These are phyloP conservation scores for Cladorhizidae sp. DNA, from an alignment of 37 sponge, comb jelly and placozoan genomes.

Conservation along the genomic window DNA sequence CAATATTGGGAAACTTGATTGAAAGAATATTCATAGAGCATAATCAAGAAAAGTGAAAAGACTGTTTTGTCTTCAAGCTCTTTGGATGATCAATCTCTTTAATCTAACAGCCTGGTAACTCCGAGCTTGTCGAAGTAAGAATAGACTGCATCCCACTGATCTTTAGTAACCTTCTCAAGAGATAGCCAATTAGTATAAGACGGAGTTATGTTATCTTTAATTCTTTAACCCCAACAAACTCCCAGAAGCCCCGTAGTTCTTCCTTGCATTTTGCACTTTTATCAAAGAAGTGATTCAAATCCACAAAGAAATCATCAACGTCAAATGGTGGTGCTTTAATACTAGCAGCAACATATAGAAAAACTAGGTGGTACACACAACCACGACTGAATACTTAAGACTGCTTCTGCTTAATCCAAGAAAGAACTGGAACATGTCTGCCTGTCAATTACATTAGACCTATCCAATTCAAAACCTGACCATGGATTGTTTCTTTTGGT, in stretches of 20 bases:
- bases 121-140: slow-evolving; percentile 39
- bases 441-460: slow-evolving; percentile 39
- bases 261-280: slow-evolving; percentile 35
- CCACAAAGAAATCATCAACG: slow-evolving; percentile 41
- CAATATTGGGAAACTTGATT: slow-evolving; percentile 26
- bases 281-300: slow-evolving; percentile 33
- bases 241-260: slow-evolving; percentile 32
- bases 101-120: too few species aligned
- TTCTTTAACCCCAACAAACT: slow-evolving; percentile 32
- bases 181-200: slow-evolving; percentile 47
- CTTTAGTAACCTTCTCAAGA: slow-evolving; percentile 15
- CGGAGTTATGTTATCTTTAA: slow-evolving; percentile 23
- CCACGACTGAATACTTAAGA: slow-evolving; percentile 26
- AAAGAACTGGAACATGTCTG: slow-evolving; percentile 20
- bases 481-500: too few species aligned
- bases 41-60: slow-evolving; percentile 10
- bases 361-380: slow-evolving; percentile 43
- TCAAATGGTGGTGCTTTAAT: slow-evolving; percentile 27
- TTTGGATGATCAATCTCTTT: slow-evolving; percentile 35
- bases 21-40: slow-evolving; percentile 38
- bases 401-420: slow-evolving; percentile 2
- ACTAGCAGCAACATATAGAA: slow-evolving; percentile 27
- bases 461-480: slow-evolving; percentile 44
- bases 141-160: slow-evolving; percentile 48
- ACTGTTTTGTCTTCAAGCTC: slow-evolving; percentile 2